phyloP scores from a whole-genome alignment of 2,888 invertebrate genomes.

The Odiellus spinosus region DNA sequence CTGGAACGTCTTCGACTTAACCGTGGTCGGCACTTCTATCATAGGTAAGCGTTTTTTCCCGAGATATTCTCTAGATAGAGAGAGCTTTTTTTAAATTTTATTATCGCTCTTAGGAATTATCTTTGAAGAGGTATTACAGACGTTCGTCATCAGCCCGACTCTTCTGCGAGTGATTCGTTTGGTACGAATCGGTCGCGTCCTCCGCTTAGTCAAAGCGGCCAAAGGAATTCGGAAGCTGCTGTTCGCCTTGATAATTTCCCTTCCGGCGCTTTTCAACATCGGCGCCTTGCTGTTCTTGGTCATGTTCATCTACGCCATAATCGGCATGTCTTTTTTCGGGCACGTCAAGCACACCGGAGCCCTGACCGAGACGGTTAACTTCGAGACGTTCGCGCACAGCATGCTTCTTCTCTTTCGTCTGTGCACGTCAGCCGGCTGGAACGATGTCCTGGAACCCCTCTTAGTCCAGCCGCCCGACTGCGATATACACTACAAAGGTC shows the following conservation, averaged over 20 bases:
- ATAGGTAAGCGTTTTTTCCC: conserved; percentile 50
- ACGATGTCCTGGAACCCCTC: conserved; percentile 83
- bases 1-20: conserved; percentile 99
- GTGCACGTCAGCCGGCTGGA: conserved; percentile 96
- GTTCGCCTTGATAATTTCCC: conserved; percentile 94
- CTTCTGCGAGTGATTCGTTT: conserved; percentile 93
- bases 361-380: conserved; percentile 92
- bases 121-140: conserved; percentile 87
- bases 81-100: background rate
- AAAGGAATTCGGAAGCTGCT: conserved; percentile 93
- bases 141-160: conserved; percentile 94
- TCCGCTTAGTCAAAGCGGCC: conserved; percentile 93
- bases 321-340: conserved; percentile 99
- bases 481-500: conserved; percentile 36
- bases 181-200: conserved; percentile 91
- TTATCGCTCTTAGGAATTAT: conserved; percentile 54
- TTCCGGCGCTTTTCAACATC: conserved; percentile 97
- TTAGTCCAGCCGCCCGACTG: conserved; percentile 91
- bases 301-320: conserved; percentile 98
- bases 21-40: conserved; percentile 95
- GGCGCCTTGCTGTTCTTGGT: conserved; percentile 92
- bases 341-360: conserved; percentile 87
- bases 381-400: conserved; percentile 94
- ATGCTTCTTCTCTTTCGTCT: conserved; percentile 96
- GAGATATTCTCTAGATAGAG: background rate